phyloP scores from a whole-genome alignment of 2,113 vertebrate genomes.

The Daubentonia madagascariensis region DNA sequence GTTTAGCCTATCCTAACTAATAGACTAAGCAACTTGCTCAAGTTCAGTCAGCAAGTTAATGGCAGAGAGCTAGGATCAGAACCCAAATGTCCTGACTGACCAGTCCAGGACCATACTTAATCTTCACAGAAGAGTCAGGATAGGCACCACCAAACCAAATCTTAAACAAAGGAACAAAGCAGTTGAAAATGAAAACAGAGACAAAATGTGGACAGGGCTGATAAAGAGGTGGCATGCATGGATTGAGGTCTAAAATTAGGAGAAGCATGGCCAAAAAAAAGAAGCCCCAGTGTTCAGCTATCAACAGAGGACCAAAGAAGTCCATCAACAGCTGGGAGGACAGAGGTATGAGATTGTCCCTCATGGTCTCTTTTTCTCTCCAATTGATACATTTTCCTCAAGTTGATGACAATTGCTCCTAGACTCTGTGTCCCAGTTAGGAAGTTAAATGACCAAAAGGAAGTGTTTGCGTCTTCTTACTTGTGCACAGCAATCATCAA shows the following conservation, averaged over 20 bases:
- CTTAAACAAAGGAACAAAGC: not conserved
- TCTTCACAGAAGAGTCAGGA: not conserved
- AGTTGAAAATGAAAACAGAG: not conserved
- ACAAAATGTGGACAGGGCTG: fast-evolving
- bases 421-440: not conserved
- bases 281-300: not conserved
- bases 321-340: not conserved
- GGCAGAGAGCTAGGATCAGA: not conserved
- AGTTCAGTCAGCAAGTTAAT: not conserved
- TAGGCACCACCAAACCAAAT: not conserved
- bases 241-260: not conserved
- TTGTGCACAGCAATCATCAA: conserved; percentile 60
- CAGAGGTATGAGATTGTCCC: not conserved
- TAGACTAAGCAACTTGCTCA: not conserved
- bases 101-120: not conserved
- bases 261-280: not conserved
- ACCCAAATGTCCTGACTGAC: not conserved
- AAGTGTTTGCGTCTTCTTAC: conserved; percentile 50
- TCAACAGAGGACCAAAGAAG: not conserved
- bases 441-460: not conserved
- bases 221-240: not conserved
- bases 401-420: not conserved
- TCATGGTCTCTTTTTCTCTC: not conserved
- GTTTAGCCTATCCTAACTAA: not conserved
- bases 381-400: not conserved